Conservation (phyloP, 2,113 vertebrate genomes). For the Lepus europaeus region DNA sequence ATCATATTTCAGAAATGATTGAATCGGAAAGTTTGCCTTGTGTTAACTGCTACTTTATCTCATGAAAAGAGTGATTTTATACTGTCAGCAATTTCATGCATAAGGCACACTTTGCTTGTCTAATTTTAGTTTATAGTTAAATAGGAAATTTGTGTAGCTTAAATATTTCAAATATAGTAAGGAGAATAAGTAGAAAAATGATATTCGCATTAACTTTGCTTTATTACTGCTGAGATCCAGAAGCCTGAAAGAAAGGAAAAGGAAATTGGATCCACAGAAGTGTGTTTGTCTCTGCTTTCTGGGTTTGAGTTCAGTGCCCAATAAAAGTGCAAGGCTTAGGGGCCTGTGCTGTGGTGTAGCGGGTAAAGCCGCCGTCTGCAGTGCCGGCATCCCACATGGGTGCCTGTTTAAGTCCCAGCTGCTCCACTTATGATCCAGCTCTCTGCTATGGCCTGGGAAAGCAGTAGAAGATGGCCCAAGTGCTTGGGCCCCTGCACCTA, state of each 20-base stretch:
- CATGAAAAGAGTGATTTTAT: not conserved
- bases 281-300: not conserved
- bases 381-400: no score
- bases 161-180: not conserved
- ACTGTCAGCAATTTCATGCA: not conserved
- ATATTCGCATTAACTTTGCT: not conserved
- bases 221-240: not conserved
- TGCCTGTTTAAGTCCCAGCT: no score
- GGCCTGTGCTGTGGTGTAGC: no score
- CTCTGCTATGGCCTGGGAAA: no score
- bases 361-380: no score
- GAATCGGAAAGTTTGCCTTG: not conserved
- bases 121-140: not conserved
- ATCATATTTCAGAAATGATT: not conserved
- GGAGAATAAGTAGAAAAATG: not conserved
- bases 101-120: not conserved
- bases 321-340: not conserved
- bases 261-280: not conserved
- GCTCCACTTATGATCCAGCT: no score
- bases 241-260: not conserved
- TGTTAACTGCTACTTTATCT: not conserved
- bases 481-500: no score
- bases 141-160: not conserved
- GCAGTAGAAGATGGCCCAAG: no score
- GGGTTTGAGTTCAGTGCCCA: not conserved